Percentiles rank a stretch among this genome's conserved stretches.
Evolutionary conservation across 2,797 vertebrate species (phyloP).

Genomic region (Valencia hispanica): DNA sequence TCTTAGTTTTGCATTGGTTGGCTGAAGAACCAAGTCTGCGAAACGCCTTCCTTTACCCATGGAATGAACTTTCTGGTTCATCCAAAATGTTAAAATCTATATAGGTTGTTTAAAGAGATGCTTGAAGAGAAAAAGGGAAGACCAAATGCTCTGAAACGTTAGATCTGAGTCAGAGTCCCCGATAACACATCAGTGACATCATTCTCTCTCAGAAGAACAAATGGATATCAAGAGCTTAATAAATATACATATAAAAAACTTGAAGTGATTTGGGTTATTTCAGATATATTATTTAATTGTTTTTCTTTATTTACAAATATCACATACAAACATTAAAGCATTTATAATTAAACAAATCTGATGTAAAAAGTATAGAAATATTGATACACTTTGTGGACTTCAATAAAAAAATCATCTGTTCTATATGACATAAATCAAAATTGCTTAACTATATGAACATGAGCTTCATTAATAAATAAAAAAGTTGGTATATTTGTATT

Average conservation of each 20-base stretch:
- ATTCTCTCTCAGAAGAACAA: neutral
- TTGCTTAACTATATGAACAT: neutral
- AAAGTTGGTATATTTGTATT: neutral
- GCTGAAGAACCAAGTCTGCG: neutral
- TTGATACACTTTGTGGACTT: neutral
- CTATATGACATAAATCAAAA: conserved; percentile 8
- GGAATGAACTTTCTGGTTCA: neutral
- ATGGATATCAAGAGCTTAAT: neutral
- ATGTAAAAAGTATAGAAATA: conserved; percentile 4
- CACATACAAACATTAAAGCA: conserved; percentile 9
- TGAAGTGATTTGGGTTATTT: neutral
- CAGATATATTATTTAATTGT: neutral
- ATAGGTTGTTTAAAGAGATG: neutral
- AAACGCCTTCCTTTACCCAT: neutral
- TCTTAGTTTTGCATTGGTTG: neutral
- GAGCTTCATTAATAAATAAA: neutral
- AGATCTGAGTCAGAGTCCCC: neutral
- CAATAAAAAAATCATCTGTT: conserved; percentile 2
- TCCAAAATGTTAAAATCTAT: neutral
- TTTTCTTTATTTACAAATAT: conserved; percentile 38
- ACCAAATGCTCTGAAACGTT: conserved; percentile 2
- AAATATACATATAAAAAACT: neutral
- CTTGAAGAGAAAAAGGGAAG: neutral
- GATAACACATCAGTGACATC: neutral
- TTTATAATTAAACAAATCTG: conserved; percentile 9